phyloP scores from a whole-genome alignment of 2,797 vertebrate genomes.

The Xyrichtys novacula region DNA sequence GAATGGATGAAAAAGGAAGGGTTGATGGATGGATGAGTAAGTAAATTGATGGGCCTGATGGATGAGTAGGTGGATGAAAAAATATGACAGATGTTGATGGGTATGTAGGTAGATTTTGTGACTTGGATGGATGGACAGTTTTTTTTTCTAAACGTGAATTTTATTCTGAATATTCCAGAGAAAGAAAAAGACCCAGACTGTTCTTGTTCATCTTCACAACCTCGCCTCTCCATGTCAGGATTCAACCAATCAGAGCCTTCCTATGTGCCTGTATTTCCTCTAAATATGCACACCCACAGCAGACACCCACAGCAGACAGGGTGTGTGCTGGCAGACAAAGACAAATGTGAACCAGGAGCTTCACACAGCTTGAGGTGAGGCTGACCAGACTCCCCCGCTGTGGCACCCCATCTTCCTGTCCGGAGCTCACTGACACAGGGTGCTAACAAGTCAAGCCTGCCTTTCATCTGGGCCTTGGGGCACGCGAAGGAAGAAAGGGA shows the following conservation, averaged over 20 bases:
- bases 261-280: not conserved
- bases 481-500: not conserved
- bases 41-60: not conserved
- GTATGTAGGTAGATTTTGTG: not conserved
- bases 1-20: not conserved
- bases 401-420: slow-evolving; percentile 64
- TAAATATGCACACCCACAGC: slow-evolving; percentile 10
- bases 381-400: slow-evolving; percentile 46
- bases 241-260: not conserved
- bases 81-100: too few species aligned
- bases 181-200: not conserved
- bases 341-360: slow-evolving; percentile 43
- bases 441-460: slow-evolving; percentile 74
- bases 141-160: too few species aligned
- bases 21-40: not conserved
- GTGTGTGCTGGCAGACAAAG: slow-evolving; percentile 53
- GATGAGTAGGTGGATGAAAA: not conserved
- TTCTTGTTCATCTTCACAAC: not conserved
- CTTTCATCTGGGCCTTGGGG: slow-evolving; percentile 72
- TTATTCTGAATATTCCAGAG: too few species aligned
- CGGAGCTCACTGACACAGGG: slow-evolving; percentile 52
- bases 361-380: slow-evolving; percentile 39
- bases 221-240: not conserved
- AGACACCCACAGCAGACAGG: slow-evolving; percentile 22
- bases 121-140: not conserved